These are phyloP conservation scores for Acromyrmex echinatior DNA, from an alignment of 1,140 invertebrate genomes.

Conservation along the genomic window DNA sequence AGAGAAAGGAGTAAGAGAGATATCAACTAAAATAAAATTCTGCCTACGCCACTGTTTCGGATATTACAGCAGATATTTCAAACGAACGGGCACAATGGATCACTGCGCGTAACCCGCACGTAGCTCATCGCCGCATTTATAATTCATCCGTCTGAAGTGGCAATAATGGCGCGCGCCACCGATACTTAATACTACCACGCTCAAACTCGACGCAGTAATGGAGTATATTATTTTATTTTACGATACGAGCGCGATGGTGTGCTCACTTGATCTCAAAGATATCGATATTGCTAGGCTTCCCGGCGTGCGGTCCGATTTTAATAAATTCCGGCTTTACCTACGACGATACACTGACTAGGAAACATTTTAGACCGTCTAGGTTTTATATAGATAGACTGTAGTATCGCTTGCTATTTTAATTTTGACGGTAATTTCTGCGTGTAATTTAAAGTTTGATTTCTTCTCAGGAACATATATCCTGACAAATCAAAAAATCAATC, in stretches of 20 bases:
- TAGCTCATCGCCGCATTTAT: conserved; percentile 72
- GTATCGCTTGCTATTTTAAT: neutral
- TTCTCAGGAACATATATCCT: neutral
- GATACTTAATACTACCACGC: conserved; percentile 69
- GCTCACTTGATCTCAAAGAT: conserved; percentile 42
- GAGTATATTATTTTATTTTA: conserved; percentile 66
- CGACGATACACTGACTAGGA: neutral
- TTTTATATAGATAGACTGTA: conserved; percentile 1
- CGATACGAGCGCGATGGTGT: conserved; percentile 37
- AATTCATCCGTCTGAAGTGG: conserved; percentile 72
- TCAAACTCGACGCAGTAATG: conserved; percentile 64
- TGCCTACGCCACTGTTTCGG: conserved; percentile 69
- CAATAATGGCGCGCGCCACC: conserved; percentile 65
- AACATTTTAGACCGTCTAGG: neutral
- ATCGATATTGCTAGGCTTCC: conserved; percentile 49
- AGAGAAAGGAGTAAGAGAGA: neutral
- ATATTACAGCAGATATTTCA: conserved; percentile 76
- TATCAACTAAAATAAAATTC: conserved; percentile 71
- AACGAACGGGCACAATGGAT: conserved; percentile 49
- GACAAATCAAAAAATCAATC: neutral
- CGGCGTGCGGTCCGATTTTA: conserved; percentile 49
- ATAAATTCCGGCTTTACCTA: conserved; percentile 53
- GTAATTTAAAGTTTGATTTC: conserved; percentile 11
- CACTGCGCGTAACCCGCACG: conserved; percentile 22
- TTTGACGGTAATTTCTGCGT: neutral